A percentile compares a stretch with the other conserved stretches of the same genome.
Evolutionary conservation across 1,140 invertebrate genomes (phyloP).

Genomic region (Drosophila biarmipes): DNA sequence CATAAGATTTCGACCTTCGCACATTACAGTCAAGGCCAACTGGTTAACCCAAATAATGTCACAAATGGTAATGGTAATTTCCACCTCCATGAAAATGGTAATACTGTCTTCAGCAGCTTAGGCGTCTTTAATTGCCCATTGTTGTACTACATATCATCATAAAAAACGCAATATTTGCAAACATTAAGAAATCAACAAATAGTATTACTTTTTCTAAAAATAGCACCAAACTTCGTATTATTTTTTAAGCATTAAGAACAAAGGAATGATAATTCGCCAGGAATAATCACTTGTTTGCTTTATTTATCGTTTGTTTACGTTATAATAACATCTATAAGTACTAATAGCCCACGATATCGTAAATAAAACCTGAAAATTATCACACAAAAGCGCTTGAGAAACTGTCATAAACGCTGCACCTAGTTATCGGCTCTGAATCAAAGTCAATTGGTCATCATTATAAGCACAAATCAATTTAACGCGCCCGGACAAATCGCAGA

Average conservation of each 20-base stretch:
- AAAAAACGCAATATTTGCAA: not conserved
- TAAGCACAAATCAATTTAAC: constrained; percentile 60
- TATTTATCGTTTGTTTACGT: constrained; percentile 15
- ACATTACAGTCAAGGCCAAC: constrained; percentile 34
- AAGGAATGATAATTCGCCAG: not conserved
- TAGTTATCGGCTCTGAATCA: constrained; percentile 27
- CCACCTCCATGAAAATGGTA: constrained; percentile 3
- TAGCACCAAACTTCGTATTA: not conserved
- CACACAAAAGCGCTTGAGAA: constrained; percentile 7
- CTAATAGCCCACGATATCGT: not conserved
- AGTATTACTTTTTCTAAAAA: constrained; percentile 5
- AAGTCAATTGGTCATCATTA: constrained; percentile 36
- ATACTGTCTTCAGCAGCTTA: constrained; percentile 7
- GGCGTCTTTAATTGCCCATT: not conserved
- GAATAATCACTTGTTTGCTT: constrained; percentile 10
- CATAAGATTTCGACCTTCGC: constrained; percentile 24
- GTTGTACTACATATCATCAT: not conserved
- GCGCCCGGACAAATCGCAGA: constrained; percentile 35
- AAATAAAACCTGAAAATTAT: constrained; percentile 1
- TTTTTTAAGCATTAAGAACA: constrained; percentile 6
- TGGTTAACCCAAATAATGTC: constrained; percentile 11
- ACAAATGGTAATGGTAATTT: constrained; percentile 3
- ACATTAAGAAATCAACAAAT: not conserved
- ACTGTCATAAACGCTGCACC: constrained; percentile 20
- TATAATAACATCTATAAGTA: constrained; percentile 22